phyloP scores from a whole-genome alignment of 2,797 vertebrate species.

The Sylvilagus floridanus region DNA sequence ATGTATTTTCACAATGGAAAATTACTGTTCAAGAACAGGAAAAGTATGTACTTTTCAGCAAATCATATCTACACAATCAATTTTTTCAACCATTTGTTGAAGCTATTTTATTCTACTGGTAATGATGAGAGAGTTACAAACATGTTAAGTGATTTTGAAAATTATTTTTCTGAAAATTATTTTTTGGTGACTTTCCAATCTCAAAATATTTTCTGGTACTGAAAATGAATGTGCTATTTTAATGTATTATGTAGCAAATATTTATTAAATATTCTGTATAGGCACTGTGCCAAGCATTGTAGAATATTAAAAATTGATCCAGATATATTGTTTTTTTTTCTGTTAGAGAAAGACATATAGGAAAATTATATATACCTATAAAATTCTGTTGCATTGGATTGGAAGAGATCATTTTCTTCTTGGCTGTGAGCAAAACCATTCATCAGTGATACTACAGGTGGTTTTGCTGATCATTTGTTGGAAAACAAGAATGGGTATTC shows the following conservation, averaged over 20 bases:
- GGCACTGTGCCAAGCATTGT: background rate
- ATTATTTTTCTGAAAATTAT: background rate
- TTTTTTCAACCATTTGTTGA: slow-evolving; percentile 49
- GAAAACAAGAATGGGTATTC: background rate
- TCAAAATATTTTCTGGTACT: background rate
- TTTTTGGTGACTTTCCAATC: background rate
- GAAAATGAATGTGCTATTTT: background rate
- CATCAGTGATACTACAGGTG: background rate
- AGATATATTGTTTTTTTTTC: background rate
- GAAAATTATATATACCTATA: background rate
- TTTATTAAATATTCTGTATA: slow-evolving; percentile 20
- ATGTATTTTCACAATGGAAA: slow-evolving; percentile 59
- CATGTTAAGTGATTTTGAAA: slow-evolving; percentile 31
- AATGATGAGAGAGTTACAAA: slow-evolving; percentile 28
- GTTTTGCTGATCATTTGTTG: background rate
- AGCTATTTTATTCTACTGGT: slow-evolving; percentile 41
- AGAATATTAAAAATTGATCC: background rate
- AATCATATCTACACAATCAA: background rate
- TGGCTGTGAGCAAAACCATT: background rate
- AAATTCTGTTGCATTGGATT: background rate
- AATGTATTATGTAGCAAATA: background rate
- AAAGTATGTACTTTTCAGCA: slow-evolving; percentile 50
- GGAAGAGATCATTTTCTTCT: background rate
- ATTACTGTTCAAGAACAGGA: background rate
- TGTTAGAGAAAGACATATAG: background rate